Evolutionary conservation across 2,888 invertebrate species (phyloP).

Genomic region (Sepioteuthis lessoniana): DNA sequence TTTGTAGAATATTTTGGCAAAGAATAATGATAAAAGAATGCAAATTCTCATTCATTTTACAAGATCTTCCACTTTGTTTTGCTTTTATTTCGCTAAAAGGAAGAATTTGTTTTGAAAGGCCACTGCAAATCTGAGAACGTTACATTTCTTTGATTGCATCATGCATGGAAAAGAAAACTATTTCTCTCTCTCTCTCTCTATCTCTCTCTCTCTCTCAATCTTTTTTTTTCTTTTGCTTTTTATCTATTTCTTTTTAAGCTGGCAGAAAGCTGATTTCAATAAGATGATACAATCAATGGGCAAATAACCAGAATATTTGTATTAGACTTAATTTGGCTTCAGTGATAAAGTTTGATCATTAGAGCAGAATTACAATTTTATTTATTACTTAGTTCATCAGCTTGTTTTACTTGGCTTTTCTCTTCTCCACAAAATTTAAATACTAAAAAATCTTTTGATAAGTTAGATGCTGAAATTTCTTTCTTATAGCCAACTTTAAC

Average conservation of each 20-base stretch:
- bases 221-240: neutral
- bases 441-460: too few relatives aligned
- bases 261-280: neutral
- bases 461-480: too few relatives aligned
- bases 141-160: neutral
- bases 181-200: neutral
- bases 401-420: neutral
- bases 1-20: too few relatives aligned
- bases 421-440: neutral
- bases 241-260: neutral
- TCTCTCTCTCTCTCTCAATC: too few relatives aligned
- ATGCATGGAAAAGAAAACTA: neutral
- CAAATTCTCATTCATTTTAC: neutral
- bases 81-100: neutral
- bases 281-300: neutral
- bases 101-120: slow-evolving; percentile 16
- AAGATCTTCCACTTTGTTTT: neutral
- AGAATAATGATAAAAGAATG: too few relatives aligned
- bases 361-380: neutral
- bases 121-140: neutral
- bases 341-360: neutral
- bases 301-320: slow-evolving; percentile 21
- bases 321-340: neutral
- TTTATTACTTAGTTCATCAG: neutral
- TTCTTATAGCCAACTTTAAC: too few relatives aligned